Evolutionary conservation across 2,888 invertebrate genomes (phyloP), one percentile per base, ranked within the genome.

Genomic region (Drosophila anomalipes): DNA sequence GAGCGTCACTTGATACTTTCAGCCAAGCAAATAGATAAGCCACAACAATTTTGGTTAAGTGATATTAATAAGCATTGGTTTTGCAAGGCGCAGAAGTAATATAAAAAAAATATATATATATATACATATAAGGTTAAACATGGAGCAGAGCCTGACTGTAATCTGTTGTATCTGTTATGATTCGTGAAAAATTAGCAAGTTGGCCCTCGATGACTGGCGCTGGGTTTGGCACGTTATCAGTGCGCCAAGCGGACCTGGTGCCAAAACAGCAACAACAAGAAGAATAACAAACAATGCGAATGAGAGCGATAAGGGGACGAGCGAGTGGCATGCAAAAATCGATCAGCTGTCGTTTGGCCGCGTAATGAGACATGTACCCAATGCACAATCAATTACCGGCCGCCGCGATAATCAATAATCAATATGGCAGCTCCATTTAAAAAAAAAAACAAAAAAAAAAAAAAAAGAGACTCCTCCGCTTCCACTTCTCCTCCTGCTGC

Each of bases 271-370:
- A 52, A 49, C 30, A 35, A 10, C 33, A 67, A 33, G n/a, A 70
- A 19, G n/a, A 69, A 68, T 22, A 64, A 44, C 62, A 68, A 82
- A 82, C 57, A 64, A 54, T 70, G 47, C 64, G 49, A 70, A 37
- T 28, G 16, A 16, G 10, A 19, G 37, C 71, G 83, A 80, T 75
- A 80, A 77, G 69, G 57, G 33, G 60, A 68, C 63, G 74, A 58
- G 53, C 47, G 54, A 61, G 58, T 69, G 73, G 69, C 85, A 89
- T 87, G 91, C 88, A 89, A 91, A 87, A 87, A 87, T 87, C 86
- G 86, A 87, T 87, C 91, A 89, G 88, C 76, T 87, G 86, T 83
- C 86, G 70, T 37, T 22, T 54, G 54, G 69, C 32, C 71, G 39
- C 53, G 65, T 83, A 83, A 88, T 82, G 89, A 56, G 77, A 80